Conservation (phyloP, 2,113 vertebrate genomes). For the Vidua macroura region DNA sequence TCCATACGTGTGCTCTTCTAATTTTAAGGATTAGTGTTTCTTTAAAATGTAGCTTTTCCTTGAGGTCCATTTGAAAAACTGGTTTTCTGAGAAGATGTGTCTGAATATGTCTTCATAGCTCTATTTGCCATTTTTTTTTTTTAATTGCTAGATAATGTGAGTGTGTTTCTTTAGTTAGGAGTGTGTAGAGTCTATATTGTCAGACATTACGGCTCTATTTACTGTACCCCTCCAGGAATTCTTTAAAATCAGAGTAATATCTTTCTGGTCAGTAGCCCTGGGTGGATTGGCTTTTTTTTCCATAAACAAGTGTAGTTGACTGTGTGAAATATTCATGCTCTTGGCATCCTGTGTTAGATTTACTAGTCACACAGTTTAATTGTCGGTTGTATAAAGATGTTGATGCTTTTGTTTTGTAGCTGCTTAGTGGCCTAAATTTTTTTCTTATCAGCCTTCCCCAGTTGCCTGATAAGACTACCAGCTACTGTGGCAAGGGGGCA, state of each 20-base stretch:
- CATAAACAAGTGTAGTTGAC: neutral
- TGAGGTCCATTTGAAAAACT: neutral
- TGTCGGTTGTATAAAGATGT: neutral
- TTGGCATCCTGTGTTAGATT: neutral
- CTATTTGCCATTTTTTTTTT: neutral
- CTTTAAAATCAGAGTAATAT: neutral
- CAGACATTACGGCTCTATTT: neutral
- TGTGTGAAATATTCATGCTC: neutral
- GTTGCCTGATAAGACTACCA: rapidly evolving
- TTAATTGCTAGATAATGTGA: neutral
- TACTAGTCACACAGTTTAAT: neutral
- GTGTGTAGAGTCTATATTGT: neutral
- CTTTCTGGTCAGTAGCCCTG: neutral
- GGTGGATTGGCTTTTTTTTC: neutral
- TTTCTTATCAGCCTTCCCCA: neutral
- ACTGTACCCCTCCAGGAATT: neutral
- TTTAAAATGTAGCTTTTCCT: neutral
- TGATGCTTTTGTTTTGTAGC: neutral
- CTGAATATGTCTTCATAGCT: neutral
- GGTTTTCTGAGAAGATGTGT: neutral
- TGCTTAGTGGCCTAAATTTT: neutral
- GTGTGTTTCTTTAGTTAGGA: neutral
- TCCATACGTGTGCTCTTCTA: neutral
- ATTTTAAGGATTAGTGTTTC: neutral
- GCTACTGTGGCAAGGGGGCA: neutral